Conservation (phyloP, 2,888 invertebrate genomes). For the Poecilus cupreus region DNA sequence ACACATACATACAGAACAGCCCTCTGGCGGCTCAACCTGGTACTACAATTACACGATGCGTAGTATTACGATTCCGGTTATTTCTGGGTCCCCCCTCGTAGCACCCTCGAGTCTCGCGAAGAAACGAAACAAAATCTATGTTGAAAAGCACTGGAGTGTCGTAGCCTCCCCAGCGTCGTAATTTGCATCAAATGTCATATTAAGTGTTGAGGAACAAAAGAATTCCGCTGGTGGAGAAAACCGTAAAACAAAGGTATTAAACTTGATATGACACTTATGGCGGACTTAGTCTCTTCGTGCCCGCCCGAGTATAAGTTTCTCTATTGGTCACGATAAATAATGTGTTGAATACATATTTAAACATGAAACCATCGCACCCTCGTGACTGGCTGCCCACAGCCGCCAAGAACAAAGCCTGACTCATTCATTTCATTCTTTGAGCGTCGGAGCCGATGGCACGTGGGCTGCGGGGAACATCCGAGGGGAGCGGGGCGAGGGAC, state of each 20-base stretch:
- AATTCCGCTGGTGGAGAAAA: slow-evolving; percentile 30
- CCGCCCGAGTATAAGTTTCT: slow-evolving; percentile 17
- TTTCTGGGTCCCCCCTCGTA: no score
- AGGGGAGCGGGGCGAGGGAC: neutral
- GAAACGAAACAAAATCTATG: no score
- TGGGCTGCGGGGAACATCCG: neutral
- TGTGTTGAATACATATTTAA: slow-evolving; percentile 56
- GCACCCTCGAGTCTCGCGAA: no score
- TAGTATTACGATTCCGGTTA: no score
- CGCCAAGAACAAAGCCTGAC: slow-evolving; percentile 36
- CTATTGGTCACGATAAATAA: slow-evolving; percentile 54
- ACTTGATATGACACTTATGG: slow-evolving; percentile 55
- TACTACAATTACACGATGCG: no score
- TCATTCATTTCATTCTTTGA: slow-evolving; percentile 36
- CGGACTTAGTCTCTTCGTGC: neutral
- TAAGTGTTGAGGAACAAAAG: slow-evolving; percentile 9
- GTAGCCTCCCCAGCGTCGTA: slow-evolving; percentile 5
- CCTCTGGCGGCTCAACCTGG: no score
- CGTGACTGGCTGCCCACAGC: slow-evolving; percentile 7
- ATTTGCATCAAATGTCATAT: slow-evolving; percentile 42
- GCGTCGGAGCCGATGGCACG: neutral
- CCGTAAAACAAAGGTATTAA: slow-evolving; percentile 53
- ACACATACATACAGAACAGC: no score
- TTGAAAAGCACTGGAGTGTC: no score
- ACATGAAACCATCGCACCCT: slow-evolving; percentile 43